Percentiles rank a stretch among this genome's conserved stretches.
These are phyloP conservation scores for Pharmacophagus antenor DNA, from an alignment of 2,888 invertebrate genomes.

Conservation along the genomic window DNA sequence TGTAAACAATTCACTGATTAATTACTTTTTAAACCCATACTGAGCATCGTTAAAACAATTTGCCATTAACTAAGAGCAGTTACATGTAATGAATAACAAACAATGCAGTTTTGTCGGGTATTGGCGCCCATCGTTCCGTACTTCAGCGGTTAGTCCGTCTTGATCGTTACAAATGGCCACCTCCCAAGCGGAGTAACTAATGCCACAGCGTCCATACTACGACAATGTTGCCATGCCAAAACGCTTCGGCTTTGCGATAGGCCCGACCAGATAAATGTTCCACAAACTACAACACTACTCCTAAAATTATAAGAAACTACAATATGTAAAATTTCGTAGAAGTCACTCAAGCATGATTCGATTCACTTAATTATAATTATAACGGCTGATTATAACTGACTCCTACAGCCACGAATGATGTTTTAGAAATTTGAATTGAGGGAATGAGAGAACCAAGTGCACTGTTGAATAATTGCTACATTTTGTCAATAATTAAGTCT, in stretches of 20 bases:
- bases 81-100: conserved; percentile 24
- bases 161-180: conserved; percentile 59
- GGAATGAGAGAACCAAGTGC: no score
- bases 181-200: conserved; percentile 56
- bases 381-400: no score
- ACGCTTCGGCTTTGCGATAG: conserved; percentile 32
- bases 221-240: conserved; percentile 52
- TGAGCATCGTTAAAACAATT: conserved; percentile 21
- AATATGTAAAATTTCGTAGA: neutral
- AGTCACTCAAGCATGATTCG: neutral
- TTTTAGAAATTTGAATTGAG: no score
- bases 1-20: conserved; percentile 11
- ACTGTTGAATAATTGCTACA: no score
- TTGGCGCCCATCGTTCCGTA: conserved; percentile 31
- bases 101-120: conserved; percentile 32
- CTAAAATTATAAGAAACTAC: neutral
- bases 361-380: no score
- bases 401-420: no score
- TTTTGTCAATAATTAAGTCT: no score
- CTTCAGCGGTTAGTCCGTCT: conserved; percentile 38
- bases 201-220: conserved; percentile 42
- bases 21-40: conserved; percentile 6
- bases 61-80: conserved; percentile 29
- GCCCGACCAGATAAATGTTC: conserved; percentile 30
- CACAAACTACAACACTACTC: conserved; percentile 3